Evolutionary conservation across 2,888 invertebrate species (phyloP).

Genomic region (Cantharis nigra): DNA sequence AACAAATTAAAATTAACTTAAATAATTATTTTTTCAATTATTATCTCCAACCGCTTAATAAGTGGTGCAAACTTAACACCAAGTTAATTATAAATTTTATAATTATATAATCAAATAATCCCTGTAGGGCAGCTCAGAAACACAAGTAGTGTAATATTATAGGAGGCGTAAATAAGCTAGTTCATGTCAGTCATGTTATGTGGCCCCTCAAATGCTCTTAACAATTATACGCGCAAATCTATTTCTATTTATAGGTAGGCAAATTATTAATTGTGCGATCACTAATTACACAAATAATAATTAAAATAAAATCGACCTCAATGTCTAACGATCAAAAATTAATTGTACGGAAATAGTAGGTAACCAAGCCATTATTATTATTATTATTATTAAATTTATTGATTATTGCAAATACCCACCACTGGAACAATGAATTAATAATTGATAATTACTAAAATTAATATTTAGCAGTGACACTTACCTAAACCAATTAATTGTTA

Average conservation of each 20-base stretch:
- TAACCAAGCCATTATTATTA: not conserved
- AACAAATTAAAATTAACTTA: too few relatives aligned
- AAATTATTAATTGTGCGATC: not conserved
- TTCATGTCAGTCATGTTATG: conserved; percentile 11
- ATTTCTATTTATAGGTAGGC: not conserved
- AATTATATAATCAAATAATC: not conserved
- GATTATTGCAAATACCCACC: conserved; percentile 18
- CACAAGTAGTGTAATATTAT: conserved; percentile 4
- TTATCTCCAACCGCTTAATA: not conserved
- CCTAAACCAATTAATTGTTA: conserved; percentile 26
- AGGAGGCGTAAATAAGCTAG: conserved; percentile 9
- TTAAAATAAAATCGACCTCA: not conserved
- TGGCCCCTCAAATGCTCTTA: not conserved
- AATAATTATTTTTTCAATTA: too few relatives aligned
- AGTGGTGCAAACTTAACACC: not conserved
- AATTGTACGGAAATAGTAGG: not conserved
- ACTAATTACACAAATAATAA: not conserved
- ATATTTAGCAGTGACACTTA: conserved; percentile 28
- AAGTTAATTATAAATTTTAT: not conserved
- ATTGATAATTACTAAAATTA: conserved; percentile 28
- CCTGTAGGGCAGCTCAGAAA: not conserved
- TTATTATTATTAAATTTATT: not conserved
- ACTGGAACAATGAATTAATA: conserved; percentile 25
- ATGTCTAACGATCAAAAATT: not conserved
- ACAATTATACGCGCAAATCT: not conserved